These are phyloP conservation scores for Drosophila equinoxialis DNA, from an alignment of 1,140 invertebrate genomes.

Conservation along the genomic window DNA sequence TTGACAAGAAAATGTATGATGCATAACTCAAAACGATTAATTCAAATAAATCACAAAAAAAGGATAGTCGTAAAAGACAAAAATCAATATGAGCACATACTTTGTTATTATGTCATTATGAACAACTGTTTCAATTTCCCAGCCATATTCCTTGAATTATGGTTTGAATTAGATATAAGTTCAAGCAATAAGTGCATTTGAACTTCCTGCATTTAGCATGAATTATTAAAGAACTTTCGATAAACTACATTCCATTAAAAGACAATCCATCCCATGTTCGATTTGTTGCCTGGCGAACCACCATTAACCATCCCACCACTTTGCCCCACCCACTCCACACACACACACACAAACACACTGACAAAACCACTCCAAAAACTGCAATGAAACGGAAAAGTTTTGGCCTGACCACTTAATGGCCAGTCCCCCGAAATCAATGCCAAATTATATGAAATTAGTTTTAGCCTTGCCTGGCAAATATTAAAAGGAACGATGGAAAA, in stretches of 20 bases:
- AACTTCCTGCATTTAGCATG: conserved; percentile 1
- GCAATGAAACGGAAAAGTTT: conserved; percentile 53
- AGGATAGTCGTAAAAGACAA: too few species aligned
- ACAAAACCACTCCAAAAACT: conserved; percentile 42
- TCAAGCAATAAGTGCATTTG: not conserved
- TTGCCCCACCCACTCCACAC: not conserved
- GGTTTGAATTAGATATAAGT: not conserved
- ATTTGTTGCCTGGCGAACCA: too few species aligned
- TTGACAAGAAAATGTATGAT: too few species aligned
- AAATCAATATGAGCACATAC: too few species aligned
- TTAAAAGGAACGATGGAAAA: conserved; percentile 49
- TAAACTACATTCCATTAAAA: conserved; percentile 27
- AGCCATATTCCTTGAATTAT: not conserved
- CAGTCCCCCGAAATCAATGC: conserved; percentile 43
- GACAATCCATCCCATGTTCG: conserved; percentile 33
- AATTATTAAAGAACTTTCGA: conserved; percentile 6
- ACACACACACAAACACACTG: not conserved
- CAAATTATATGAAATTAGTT: conserved; percentile 80
- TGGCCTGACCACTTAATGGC: conserved; percentile 64
- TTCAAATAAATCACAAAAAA: too few species aligned
- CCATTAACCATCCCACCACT: not conserved
- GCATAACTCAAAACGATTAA: too few species aligned
- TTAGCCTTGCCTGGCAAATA: conserved; percentile 72
- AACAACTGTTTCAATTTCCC: not conserved
- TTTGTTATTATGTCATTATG: not conserved